Conservation (phyloP, 2,888 invertebrate genomes). For the Lysandra bellargus region DNA sequence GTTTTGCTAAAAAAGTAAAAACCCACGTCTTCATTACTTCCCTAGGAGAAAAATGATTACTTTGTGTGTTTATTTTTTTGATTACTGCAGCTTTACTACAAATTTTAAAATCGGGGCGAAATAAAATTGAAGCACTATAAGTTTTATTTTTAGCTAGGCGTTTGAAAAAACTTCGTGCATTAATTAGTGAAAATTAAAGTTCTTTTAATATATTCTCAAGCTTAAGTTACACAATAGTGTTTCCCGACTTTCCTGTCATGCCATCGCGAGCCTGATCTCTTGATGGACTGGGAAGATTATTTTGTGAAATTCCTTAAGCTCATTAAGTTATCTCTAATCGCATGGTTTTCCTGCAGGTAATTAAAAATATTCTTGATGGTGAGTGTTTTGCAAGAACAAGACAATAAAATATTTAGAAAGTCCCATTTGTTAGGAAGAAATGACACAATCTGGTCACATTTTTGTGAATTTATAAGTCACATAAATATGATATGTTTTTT, state of each 20-base stretch:
- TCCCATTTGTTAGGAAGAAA: background rate
- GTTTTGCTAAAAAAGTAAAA: no score
- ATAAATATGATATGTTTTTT: background rate
- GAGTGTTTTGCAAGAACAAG: background rate
- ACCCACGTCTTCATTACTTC: no score
- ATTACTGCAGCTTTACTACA: no score
- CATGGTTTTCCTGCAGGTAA: background rate
- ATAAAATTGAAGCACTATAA: no score
- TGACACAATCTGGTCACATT: background rate
- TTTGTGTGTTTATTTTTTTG: no score
- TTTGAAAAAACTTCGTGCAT: background rate
- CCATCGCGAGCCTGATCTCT: constrained; percentile 17
- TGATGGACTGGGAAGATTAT: constrained; percentile 20
- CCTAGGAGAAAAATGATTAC: no score
- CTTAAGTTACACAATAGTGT: constrained; percentile 20
- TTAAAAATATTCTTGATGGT: constrained; percentile 5
- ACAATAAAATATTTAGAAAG: constrained; percentile 13
- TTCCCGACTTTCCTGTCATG: constrained; percentile 20
- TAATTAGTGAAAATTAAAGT: background rate
- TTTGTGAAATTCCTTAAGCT: constrained; percentile 12
- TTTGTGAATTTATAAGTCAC: background rate
- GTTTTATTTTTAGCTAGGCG: background rate
- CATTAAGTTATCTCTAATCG: constrained; percentile 9
- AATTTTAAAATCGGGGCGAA: no score
- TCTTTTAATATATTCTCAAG: constrained; percentile 35